Evolutionary conservation across 2,888 invertebrate species (phyloP).

Genomic region (Osedax frankpressi): DNA sequence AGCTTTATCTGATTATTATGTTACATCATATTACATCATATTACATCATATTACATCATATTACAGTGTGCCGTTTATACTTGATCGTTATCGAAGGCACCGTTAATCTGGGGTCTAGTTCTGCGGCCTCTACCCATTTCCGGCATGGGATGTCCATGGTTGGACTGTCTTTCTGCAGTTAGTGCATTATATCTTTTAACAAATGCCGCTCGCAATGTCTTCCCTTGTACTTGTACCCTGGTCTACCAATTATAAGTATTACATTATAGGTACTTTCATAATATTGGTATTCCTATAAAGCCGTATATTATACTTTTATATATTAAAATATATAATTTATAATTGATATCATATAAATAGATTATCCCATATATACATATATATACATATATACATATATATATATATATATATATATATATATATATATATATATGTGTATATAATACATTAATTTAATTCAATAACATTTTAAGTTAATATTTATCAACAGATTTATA

Average conservation of each 20-base stretch:
- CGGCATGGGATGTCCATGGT: no score
- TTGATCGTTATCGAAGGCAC: background rate
- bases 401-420: background rate
- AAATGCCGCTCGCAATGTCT: slow-evolving; percentile 35
- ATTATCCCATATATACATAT: background rate
- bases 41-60: no score
- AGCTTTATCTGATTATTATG: no score
- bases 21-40: no score
- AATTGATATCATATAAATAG: background rate
- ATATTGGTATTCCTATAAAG: no score
- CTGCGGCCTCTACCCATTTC: background rate
- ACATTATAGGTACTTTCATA: no score
- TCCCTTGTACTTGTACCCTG: slow-evolving; percentile 24
- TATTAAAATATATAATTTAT: background rate
- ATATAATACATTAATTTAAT: no score
- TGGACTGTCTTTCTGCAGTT: slow-evolving; percentile 9
- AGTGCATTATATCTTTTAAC: slow-evolving; percentile 32
- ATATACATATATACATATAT: background rate
- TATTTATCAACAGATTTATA: no score
- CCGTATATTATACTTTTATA: background rate
- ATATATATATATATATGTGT: slow-evolving; percentile 1
- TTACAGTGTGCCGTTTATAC: background rate
- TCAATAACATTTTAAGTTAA: no score
- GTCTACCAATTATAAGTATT: background rate
- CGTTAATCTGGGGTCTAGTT: background rate